Percentiles rank a stretch among this genome's conserved stretches.
phyloP scores from a whole-genome alignment of 1,140 invertebrate genomes.

The Drosophila erecta region DNA sequence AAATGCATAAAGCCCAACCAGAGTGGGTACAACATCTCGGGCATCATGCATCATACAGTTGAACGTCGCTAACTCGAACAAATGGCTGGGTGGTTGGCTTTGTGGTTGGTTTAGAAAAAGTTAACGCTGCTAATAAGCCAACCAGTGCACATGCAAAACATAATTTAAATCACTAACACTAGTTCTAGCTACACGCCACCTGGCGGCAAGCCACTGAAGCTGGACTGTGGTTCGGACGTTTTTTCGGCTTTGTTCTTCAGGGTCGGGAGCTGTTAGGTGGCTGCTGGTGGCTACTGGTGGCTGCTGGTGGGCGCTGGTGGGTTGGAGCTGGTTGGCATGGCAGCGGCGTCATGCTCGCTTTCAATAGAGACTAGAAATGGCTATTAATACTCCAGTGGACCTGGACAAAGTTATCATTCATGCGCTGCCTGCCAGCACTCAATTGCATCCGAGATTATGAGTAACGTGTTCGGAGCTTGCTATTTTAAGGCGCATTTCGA shows the following conservation, averaged over 20 bases:
- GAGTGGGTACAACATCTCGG: not conserved
- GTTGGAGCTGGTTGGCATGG: not conserved
- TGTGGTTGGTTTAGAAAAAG: no score
- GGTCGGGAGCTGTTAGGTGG: no score
- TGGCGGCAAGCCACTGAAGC: not conserved
- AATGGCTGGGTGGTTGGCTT: not conserved
- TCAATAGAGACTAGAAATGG: constrained; percentile 36
- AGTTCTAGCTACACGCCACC: no score
- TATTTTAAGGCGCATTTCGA: constrained; percentile 69
- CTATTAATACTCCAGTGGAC: constrained; percentile 43
- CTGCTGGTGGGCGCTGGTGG: no score
- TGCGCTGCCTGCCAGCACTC: constrained; percentile 32
- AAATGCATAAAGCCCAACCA: constrained; percentile 1
- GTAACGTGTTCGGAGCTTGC: constrained; percentile 43
- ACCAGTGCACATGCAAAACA: no score
- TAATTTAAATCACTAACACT: no score
- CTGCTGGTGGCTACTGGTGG: no score
- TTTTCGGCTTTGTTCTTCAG: constrained; percentile 4
- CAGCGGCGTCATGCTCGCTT: constrained; percentile 39
- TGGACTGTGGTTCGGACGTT: not conserved
- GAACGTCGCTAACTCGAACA: not conserved
- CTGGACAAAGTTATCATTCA: constrained; percentile 49
- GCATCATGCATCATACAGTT: not conserved
- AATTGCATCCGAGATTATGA: constrained; percentile 55
- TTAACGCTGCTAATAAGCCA: no score